These are phyloP conservation scores for Eremophila alpestris DNA, from an alignment of 2,797 vertebrate genomes.

Conservation along the genomic window DNA sequence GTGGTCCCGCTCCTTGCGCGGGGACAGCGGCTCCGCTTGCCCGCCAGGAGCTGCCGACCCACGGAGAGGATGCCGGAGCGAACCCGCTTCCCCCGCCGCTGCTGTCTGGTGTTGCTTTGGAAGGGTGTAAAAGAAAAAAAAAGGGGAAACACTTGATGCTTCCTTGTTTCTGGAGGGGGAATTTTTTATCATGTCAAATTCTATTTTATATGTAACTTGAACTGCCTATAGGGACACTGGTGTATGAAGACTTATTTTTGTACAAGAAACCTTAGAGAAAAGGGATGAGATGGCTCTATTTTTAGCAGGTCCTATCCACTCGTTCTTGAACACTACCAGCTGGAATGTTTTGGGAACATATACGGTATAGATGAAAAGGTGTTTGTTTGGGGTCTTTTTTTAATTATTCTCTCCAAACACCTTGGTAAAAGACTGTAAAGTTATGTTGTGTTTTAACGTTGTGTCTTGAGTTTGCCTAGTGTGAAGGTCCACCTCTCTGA, in stretches of 20 bases:
- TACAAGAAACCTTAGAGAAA: slow-evolving; percentile 76
- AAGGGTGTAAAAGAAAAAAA: neutral
- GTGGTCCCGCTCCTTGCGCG: neutral
- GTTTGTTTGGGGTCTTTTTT: neutral
- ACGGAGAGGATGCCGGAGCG: neutral
- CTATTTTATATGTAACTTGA: slow-evolving; percentile 56
- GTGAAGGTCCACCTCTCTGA: slow-evolving; percentile 74
- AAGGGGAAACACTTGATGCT: neutral
- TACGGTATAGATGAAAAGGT: slow-evolving; percentile 13
- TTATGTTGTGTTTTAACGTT: neutral
- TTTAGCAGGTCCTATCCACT: slow-evolving; percentile 18
- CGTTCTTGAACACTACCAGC: slow-evolving; percentile 1
- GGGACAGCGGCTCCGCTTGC: neutral
- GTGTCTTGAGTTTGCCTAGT: slow-evolving; percentile 41
- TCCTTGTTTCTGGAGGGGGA: slow-evolving; percentile 38
- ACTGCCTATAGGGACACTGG: slow-evolving; percentile 31
- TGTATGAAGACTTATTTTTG: slow-evolving; percentile 89
- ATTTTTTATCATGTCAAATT: slow-evolving; percentile 24
- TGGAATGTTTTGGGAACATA: slow-evolving; percentile 46
- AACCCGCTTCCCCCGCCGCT: neutral
- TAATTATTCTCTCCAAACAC: slow-evolving; percentile 4
- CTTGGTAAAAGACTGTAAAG: slow-evolving; percentile 50
- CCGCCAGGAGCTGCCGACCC: neutral
- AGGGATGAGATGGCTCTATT: slow-evolving; percentile 13
- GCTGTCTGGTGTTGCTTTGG: neutral